phyloP scores from a whole-genome alignment of 2,888 invertebrate genomes.

The Flabesymbios commensalis region DNA sequence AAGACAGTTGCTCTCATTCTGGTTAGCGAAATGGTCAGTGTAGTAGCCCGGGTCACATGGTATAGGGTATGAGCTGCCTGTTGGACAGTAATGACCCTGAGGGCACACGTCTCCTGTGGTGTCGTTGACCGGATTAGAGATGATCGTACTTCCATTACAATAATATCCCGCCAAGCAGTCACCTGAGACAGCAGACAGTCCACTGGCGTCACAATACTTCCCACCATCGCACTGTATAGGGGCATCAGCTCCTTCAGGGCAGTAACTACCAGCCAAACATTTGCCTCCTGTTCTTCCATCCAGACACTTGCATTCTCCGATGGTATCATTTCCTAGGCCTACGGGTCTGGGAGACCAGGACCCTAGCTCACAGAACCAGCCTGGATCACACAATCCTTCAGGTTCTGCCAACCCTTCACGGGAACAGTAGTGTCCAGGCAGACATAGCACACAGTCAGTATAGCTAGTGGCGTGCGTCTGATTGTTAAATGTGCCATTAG shows the following conservation, averaged over 20 bases:
- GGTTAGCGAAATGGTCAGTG: slow-evolving; percentile 45
- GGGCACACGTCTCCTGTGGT: slow-evolving; percentile 57
- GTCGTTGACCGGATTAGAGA: slow-evolving; percentile 53
- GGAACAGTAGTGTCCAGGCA: slow-evolving; percentile 54
- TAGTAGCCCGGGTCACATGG: slow-evolving; percentile 52
- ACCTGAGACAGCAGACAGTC: slow-evolving; percentile 44
- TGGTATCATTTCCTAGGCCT: slow-evolving; percentile 44
- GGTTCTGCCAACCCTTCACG: slow-evolving; percentile 39
- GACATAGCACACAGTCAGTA: slow-evolving; percentile 46
- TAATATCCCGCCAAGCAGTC: slow-evolving; percentile 50
- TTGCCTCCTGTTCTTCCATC: slow-evolving; percentile 47
- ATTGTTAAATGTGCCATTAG: slow-evolving; percentile 51
- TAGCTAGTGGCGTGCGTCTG: slow-evolving; percentile 38
- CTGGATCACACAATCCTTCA: slow-evolving; percentile 47
- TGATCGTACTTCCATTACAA: slow-evolving; percentile 42
- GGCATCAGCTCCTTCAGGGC: slow-evolving; percentile 47
- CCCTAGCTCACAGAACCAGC: slow-evolving; percentile 50
- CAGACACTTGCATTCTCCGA: slow-evolving; percentile 44
- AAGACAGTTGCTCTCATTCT: slow-evolving; percentile 50
- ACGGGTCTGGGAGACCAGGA: slow-evolving; percentile 49
- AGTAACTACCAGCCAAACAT: slow-evolving; percentile 53
- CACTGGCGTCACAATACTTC: slow-evolving; percentile 45
- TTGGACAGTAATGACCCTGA: slow-evolving; percentile 55
- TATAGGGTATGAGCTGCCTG: slow-evolving; percentile 42
- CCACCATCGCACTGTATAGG: slow-evolving; percentile 47